phyloP scores from a whole-genome alignment of 2,113 vertebrate genomes.

The Onychostoma macrolepis region DNA sequence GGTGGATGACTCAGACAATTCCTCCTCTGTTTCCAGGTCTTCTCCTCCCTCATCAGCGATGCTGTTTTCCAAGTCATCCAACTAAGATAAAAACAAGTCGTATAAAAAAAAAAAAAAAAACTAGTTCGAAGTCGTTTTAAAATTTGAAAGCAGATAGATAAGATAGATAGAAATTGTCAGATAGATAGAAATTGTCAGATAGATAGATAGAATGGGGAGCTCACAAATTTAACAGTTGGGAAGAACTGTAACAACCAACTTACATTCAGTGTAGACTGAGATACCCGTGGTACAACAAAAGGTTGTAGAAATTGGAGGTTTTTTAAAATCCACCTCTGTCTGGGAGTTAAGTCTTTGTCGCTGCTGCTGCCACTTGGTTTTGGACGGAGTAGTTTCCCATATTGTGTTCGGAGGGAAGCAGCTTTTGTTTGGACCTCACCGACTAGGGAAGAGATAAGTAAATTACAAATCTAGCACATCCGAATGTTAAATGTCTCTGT shows the following conservation, averaged over 20 bases:
- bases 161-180: too few relatives aligned
- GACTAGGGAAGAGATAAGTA: not conserved
- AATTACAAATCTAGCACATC: not conserved
- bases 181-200: too few relatives aligned
- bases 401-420: not conserved
- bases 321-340: slow-evolving; percentile 3
- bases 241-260: not conserved
- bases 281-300: not conserved
- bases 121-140: too few relatives aligned
- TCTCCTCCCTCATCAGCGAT: not conserved
- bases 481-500: not conserved
- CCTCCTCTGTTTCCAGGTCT: not conserved
- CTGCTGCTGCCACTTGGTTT: not conserved
- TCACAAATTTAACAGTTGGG: not conserved
- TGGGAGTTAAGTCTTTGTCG: not conserved
- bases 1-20: not conserved
- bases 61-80: not conserved
- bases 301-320: not conserved
- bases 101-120: not conserved
- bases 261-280: not conserved
- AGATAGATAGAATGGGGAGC: too few relatives aligned
- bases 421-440: not conserved
- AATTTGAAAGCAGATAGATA: not conserved
- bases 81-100: not conserved
- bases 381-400: not conserved